Conservation (phyloP, 2,888 invertebrate species). For the Sesia apiformis region DNA sequence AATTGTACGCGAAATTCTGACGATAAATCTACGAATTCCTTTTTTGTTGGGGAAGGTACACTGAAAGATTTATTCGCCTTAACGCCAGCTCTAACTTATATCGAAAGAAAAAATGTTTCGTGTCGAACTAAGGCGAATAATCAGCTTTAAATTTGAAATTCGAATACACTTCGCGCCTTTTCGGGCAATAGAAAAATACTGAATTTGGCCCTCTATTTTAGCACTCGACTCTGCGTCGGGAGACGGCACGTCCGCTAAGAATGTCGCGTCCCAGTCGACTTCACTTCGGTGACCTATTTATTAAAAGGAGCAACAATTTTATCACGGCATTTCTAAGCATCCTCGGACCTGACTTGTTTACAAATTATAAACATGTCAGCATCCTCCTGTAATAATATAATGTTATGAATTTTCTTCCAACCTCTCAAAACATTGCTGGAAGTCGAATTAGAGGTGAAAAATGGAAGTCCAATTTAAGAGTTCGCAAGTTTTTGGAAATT, state of each 20-base stretch:
- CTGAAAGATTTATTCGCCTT: conserved; percentile 9
- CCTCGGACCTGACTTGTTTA: neutral
- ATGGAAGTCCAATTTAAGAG: neutral
- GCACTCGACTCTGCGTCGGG: neutral
- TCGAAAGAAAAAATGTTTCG: conserved; percentile 1
- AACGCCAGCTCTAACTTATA: neutral
- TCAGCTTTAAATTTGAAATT: no score
- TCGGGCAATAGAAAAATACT: no score
- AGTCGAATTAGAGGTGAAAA: neutral
- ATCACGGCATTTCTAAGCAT: conserved; percentile 10
- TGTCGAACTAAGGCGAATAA: no score
- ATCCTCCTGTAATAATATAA: neutral
- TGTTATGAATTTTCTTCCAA: neutral
- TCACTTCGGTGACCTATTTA: conserved; percentile 44
- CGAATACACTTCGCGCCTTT: no score
- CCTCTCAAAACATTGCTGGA: no score
- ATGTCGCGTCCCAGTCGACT: conserved; percentile 19
- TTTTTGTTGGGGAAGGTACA: conserved; percentile 8
- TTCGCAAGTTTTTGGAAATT: conserved; percentile 10
- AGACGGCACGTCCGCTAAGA: neutral
- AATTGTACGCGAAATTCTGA: conserved; percentile 4
- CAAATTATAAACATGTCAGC: neutral
- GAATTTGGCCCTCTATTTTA: neutral
- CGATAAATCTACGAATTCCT: conserved; percentile 10
- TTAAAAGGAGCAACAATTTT: conserved; percentile 37